phyloP scores from a whole-genome alignment of 2,888 invertebrate genomes.

The Tetheella fluctuosa region DNA sequence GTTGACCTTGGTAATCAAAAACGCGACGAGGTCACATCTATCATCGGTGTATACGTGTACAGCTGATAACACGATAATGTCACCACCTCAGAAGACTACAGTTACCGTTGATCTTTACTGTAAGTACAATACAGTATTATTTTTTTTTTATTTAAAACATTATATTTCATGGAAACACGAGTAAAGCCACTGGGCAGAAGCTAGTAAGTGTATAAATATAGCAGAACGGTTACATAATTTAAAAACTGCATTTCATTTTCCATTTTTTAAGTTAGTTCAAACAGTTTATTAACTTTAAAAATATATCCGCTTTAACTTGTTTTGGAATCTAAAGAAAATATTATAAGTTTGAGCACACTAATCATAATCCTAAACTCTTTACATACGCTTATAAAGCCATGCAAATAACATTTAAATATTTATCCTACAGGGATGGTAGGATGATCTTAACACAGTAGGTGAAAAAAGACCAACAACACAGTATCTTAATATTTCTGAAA shows the following conservation, averaged over 20 bases:
- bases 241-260: no score
- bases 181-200: no score
- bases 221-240: no score
- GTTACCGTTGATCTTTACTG: conserved; percentile 88
- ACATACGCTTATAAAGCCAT: neutral
- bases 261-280: no score
- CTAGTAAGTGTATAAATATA: no score
- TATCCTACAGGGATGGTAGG: neutral
- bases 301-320: no score
- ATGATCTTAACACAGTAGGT: neutral
- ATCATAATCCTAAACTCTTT: no score
- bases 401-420: neutral
- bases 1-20: conserved; percentile 59
- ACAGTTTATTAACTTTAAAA: no score
- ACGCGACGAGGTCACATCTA: conserved; percentile 84
- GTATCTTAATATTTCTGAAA: neutral
- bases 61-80: conserved; percentile 88
- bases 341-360: no score
- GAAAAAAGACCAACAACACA: neutral
- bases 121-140: conserved; percentile 57
- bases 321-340: no score
- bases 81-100: conserved; percentile 85
- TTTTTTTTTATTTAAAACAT: no score
- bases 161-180: no score
- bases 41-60: conserved; percentile 87